Base-by-base conservation (phyloP, 2,888 invertebrate genomes). In the Sesia apiformis region DNA sequence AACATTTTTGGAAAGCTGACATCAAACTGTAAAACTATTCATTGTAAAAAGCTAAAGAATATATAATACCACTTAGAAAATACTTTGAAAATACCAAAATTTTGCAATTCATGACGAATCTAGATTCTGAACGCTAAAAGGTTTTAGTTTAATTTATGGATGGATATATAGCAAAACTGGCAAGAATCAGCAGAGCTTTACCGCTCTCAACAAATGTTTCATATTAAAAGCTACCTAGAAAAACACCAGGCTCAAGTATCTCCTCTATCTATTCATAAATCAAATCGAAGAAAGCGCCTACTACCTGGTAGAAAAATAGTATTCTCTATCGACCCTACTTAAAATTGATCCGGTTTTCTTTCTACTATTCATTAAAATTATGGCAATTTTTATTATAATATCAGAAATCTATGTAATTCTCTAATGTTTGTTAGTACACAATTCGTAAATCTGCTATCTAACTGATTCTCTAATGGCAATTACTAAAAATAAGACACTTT, bases 401-500 rank as follows among this genome's bases (percentile, higher is more conserved):
- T 65, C 75, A 73, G 68, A 78, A 73, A 70, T 78, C 76, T 72
- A 73, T 72, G 80, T 81, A 84, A 80, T 78, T 73, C 67, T 76
- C 84, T 86, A 84, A 74, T 70, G 69, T 72, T 75, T 53, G 70
- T 81, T 71, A 76, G 75, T 85, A 86, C 76, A 87, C 67, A 79
- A 81, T 84, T 86, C 72, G 76, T 84, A 86, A 83, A 81, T 84
- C 77, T 77, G 77, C 86, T 86, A 87, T 63, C 85, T 86, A 87
- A 79, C 80, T 84, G 81, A 77, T 78, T 71, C 63, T 72, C 85
- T 87, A 88, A 82, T 84, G 81, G 82, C 76, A 76, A 76, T 82
- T 84, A 84, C 87, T 89, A 87, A 84, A 78, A 84, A 86, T 87
- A 88, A 87, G 88, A 88, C 87, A 88, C 87, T 83, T 84, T 71